Conservation (phyloP, 2,113 vertebrate genomes). For the Emydura subglobosa region DNA sequence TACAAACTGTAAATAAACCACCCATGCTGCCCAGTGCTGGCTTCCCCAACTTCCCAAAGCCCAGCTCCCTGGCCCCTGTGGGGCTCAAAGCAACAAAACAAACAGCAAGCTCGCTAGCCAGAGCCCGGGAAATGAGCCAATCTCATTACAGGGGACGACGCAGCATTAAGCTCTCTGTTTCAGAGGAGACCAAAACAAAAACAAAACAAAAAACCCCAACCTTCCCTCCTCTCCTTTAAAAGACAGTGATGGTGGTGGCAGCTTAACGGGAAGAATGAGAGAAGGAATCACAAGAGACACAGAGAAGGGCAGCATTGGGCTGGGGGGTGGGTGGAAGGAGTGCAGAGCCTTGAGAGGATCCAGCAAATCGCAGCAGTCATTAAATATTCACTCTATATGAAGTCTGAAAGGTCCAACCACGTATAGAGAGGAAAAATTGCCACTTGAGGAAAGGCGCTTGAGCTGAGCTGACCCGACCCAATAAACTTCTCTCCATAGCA, state of each 20-base stretch:
- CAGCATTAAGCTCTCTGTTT: neutral
- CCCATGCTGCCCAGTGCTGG: neutral
- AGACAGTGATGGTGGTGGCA: neutral
- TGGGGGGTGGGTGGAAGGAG: neutral
- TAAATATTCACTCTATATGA: neutral
- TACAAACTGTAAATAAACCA: conserved; percentile 57
- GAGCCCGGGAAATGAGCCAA: conserved; percentile 83
- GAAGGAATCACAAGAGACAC: neutral
- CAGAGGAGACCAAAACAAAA: neutral
- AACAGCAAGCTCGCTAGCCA: conserved; percentile 72
- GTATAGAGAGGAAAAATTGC: conserved; percentile 54
- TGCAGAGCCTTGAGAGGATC: fast-evolving
- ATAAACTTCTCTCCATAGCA: neutral
- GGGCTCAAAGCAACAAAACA: conserved; percentile 79
- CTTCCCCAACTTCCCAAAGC: conserved; percentile 58
- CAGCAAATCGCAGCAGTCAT: neutral
- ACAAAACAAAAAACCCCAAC: neutral
- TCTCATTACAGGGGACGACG: conserved; percentile 81
- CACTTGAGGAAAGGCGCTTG: conserved; percentile 23
- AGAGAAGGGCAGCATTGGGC: neutral
- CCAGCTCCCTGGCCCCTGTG: conserved; percentile 44
- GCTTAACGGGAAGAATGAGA: neutral
- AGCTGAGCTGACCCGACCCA: conserved; percentile 3
- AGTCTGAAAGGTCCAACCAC: conserved; percentile 9
- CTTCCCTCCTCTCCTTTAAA: neutral